phyloP scores from a whole-genome alignment of 1,140 invertebrate species.

The Apis cerana region DNA sequence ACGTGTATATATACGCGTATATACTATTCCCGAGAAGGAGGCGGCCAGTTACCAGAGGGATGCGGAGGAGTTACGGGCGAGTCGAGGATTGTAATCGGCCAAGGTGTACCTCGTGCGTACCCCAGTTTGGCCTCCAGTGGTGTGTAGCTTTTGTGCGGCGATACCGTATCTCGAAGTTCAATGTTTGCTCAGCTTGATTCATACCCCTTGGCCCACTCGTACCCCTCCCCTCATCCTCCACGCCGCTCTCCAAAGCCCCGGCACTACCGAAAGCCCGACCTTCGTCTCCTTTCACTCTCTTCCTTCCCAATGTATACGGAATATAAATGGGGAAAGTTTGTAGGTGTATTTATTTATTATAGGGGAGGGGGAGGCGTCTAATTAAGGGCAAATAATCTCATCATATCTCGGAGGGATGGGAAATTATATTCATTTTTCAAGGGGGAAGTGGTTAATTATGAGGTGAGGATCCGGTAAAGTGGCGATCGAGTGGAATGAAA shows the following conservation, averaged over 20 bases:
- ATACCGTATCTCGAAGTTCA: constrained; percentile 79
- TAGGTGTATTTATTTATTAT: too few species aligned
- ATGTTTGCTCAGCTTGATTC: constrained; percentile 82
- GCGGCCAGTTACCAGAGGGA: too few species aligned
- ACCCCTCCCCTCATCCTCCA: constrained; percentile 61
- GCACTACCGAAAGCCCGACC: constrained; percentile 32
- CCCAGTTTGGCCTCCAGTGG: constrained; percentile 52
- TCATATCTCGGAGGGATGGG: not conserved
- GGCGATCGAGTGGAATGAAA: constrained; percentile 35
- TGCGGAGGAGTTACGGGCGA: constrained; percentile 20
- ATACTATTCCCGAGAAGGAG: too few species aligned
- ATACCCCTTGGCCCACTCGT: constrained; percentile 72
- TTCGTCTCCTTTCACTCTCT: constrained; percentile 57
- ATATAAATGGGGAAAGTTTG: too few species aligned
- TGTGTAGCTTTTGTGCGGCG: constrained; percentile 64
- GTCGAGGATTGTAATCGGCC: constrained; percentile 64
- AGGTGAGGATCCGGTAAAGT: constrained; percentile 65
- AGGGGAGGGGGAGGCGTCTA: not conserved
- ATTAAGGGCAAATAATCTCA: not conserved
- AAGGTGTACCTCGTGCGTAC: constrained; percentile 64
- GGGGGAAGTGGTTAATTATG: constrained; percentile 70
- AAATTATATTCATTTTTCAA: constrained; percentile 38
- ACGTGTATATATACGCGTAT: constrained; percentile 53
- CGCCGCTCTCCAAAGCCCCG: constrained; percentile 25
- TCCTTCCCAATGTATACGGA: not conserved